These are phyloP conservation scores for Oreochromis niloticus DNA, from an alignment of 2,113 vertebrate species.

Conservation along the genomic window DNA sequence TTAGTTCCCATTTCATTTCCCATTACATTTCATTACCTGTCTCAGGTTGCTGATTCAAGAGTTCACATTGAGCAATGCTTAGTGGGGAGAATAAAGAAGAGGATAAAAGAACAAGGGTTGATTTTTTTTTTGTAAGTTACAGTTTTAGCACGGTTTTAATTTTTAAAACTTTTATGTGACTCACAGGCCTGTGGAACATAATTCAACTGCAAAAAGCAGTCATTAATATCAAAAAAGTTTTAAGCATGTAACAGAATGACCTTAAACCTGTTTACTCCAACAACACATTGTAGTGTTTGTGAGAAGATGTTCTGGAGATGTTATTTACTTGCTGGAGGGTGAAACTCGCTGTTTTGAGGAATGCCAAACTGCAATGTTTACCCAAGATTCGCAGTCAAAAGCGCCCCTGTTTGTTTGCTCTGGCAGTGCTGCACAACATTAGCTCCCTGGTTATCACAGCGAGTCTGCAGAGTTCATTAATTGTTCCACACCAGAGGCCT, in stretches of 20 bases:
- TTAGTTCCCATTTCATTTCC: conserved; percentile 16
- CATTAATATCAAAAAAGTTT: background rate
- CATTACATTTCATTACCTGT: conserved; percentile 11
- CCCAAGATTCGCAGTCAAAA: conserved; percentile 4
- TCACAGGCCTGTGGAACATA: background rate
- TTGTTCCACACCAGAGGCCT: conserved; percentile 39
- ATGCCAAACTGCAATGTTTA: conserved; percentile 19
- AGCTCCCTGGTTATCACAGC: conserved; percentile 26
- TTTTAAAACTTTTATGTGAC: background rate
- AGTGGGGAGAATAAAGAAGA: background rate
- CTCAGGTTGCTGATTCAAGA: conserved; percentile 24
- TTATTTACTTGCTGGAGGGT: background rate
- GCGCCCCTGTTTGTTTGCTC: conserved; percentile 25
- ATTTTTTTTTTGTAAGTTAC: background rate
- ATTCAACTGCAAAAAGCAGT: background rate
- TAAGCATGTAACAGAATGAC: background rate
- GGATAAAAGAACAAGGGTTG: background rate
- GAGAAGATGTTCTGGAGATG: background rate
- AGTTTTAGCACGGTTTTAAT: background rate
- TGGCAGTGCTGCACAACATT: background rate
- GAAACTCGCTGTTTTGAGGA: conserved; percentile 1
- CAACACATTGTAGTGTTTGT: background rate
- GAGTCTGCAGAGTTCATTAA: conserved; percentile 51
- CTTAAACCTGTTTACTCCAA: background rate
- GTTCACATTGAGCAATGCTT: background rate